Evolutionary conservation across 1,140 invertebrate species (phyloP), one percentile per base, ranked within the genome.

Genomic region (Liolophura sinensis): DNA sequence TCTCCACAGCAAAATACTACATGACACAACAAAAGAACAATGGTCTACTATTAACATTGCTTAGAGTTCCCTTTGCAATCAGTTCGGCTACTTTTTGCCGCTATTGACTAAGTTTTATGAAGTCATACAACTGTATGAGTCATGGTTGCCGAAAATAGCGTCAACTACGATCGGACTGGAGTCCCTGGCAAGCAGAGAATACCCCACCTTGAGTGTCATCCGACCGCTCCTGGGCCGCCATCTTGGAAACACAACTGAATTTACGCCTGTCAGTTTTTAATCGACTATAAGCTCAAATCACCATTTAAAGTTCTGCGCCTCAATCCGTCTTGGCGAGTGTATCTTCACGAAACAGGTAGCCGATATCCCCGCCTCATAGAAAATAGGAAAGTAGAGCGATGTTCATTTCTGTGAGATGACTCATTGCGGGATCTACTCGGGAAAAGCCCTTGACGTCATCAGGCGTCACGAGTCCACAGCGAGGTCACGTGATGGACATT

Each of bases 371-470:
- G 66, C 67, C 62, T 70, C 70, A 75, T 73, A 70, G 69, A 68
- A 73, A 72, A 70, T 70, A 63, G 71, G 72, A 74, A 72, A 75
- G 70, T 70, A 64, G 68, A 65, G 71, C 71, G 74, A 75, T 70
- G 72, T 76, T 78, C 79, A 76, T 76, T 81, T 77, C 74, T 81
- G 74, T 61, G 72, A 59, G 72, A 81, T 81, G 79, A 81, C 79
- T 81, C 79, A 81, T 81, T 78, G 71, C 75, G 72, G 73, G 76
- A 73, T 72, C 74, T 77, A 74, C 69, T 74, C 69, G 78, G 79
- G 78, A 81, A 81, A 78, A 79, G 78, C 77, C 76, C 75, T 70
- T 81, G 79, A 81, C 79, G 79, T 81, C 79, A 81, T 62, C 56
- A 60, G 24, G 18, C 61, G 62, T 69, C 62, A 52, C 58, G 48